Percentiles rank a stretch among this genome's conserved stretches.
These are phyloP conservation scores for Elgaria multicarinata DNA, from an alignment of 2,113 vertebrate species.

Conservation along the genomic window DNA sequence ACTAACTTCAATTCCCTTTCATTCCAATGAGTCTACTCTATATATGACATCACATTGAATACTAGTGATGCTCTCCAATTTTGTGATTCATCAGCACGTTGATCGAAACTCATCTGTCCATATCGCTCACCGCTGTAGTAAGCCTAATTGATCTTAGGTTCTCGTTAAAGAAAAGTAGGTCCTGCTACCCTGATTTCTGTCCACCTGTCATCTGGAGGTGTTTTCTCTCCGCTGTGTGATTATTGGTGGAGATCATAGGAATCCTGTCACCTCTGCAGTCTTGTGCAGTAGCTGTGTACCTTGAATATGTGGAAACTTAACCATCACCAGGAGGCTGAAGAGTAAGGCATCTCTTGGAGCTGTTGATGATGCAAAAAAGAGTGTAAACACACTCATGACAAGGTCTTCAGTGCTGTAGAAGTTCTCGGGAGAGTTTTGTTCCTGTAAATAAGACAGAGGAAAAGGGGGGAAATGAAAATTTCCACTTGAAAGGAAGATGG, in stretches of 20 bases:
- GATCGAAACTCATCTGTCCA: too few relatives aligned
- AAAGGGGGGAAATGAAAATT: neutral
- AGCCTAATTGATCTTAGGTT: too few relatives aligned
- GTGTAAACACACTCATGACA: conserved; percentile 48
- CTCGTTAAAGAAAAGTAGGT: too few relatives aligned
- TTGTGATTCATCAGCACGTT: too few relatives aligned
- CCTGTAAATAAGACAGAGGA: conserved; percentile 27
- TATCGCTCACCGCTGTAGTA: too few relatives aligned
- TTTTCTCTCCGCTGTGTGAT: neutral
- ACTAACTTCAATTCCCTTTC: too few relatives aligned
- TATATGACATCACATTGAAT: too few relatives aligned
- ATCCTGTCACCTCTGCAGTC: neutral
- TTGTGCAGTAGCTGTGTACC: conserved; percentile 54
- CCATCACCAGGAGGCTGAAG: conserved; percentile 76
- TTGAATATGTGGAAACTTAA: conserved; percentile 79
- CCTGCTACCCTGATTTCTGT: too few relatives aligned
- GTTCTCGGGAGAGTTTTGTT: neutral
- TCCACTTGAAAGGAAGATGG: neutral
- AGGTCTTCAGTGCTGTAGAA: conserved; percentile 66
- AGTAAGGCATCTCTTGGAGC: conserved; percentile 68
- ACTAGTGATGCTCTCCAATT: too few relatives aligned
- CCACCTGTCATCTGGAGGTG: too few relatives aligned
- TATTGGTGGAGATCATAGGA: neutral
- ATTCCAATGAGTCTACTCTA: too few relatives aligned
- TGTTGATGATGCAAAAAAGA: conserved; percentile 76